Evolutionary conservation across 1,140 invertebrate species (phyloP).

Genomic region (Brachionus rubens): DNA sequence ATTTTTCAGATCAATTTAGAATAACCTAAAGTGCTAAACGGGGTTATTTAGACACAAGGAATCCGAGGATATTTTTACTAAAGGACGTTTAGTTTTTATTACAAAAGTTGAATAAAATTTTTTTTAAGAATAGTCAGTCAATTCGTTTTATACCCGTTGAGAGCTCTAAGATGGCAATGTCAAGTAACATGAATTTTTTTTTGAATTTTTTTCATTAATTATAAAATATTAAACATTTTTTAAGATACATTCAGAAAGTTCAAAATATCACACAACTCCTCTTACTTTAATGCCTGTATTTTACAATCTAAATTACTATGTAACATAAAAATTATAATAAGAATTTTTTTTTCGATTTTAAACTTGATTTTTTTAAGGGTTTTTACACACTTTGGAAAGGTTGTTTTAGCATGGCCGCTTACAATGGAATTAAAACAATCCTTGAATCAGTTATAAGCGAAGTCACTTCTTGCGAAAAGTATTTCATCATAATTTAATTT

Average conservation of each 20-base stretch:
- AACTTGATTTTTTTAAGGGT: neutral
- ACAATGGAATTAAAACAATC: constrained; percentile 32
- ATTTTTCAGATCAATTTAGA: too few relatives aligned
- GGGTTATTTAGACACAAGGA: too few relatives aligned
- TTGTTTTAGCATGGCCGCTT: constrained; percentile 36
- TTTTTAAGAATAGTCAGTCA: constrained; percentile 21
- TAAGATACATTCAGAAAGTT: constrained; percentile 43
- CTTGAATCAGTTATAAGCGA: constrained; percentile 24
- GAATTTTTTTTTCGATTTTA: neutral
- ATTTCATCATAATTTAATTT: too few relatives aligned
- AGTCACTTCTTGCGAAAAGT: constrained; percentile 42
- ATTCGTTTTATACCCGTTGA: constrained; percentile 35
- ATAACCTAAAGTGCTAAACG: too few relatives aligned
- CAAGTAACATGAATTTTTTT: constrained; percentile 5
- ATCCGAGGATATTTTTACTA: too few relatives aligned
- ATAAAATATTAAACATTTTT: neutral
- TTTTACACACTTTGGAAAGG: constrained; percentile 33
- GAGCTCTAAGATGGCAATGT: constrained; percentile 33
- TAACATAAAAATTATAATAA: neutral
- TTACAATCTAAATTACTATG: constrained; percentile 42
- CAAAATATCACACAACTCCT: constrained; percentile 28
- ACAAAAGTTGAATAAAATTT: neutral
- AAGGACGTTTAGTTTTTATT: too few relatives aligned
- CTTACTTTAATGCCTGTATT: constrained; percentile 40
- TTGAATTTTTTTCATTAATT: neutral